These are phyloP conservation scores for Oncorhynchus nerka DNA, from an alignment of 2,113 vertebrate species.

Conservation along the genomic window DNA sequence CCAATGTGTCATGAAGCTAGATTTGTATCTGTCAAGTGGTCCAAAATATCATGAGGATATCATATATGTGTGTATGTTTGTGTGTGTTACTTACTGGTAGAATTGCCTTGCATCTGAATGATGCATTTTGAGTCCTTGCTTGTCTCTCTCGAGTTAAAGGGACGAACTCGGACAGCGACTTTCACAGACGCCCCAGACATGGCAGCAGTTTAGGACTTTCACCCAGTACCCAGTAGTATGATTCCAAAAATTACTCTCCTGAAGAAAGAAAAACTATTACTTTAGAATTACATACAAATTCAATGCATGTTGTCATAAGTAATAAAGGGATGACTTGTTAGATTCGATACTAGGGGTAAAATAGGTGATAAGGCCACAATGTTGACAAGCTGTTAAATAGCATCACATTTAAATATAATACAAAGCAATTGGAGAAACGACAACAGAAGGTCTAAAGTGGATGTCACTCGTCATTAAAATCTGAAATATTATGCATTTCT, in stretches of 20 bases:
- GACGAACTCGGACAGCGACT: constrained; percentile 94
- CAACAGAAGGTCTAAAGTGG: too few species aligned
- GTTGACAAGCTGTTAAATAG: too few species aligned
- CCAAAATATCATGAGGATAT: not conserved
- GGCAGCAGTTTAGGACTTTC: constrained; percentile 45
- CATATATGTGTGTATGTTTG: not conserved
- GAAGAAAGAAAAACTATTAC: constrained; percentile 24
- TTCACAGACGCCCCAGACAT: constrained; percentile 99
- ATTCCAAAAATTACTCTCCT: constrained; percentile 49
- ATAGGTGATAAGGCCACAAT: too few species aligned
- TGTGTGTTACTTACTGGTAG: constrained; percentile 87
- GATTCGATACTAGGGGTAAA: too few species aligned
- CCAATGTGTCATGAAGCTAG: not conserved
- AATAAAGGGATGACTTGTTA: too few species aligned
- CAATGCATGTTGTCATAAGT: not conserved
- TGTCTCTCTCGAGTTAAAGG: constrained; percentile 94
- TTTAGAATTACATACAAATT: not conserved
- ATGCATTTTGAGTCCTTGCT: constrained; percentile 98
- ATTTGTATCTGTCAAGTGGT: not conserved
- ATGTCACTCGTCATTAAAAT: too few species aligned
- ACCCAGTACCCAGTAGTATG: constrained; percentile 28
- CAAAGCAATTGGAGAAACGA: too few species aligned
- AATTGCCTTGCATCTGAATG: constrained; percentile 99
- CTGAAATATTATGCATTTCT: too few species aligned
- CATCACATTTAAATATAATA: too few species aligned